A percentile compares a stretch with the other conserved stretches of the same genome.
Evolutionary conservation across 2,888 invertebrate genomes (phyloP).

Genomic region (Acrocyrtus sp.): DNA sequence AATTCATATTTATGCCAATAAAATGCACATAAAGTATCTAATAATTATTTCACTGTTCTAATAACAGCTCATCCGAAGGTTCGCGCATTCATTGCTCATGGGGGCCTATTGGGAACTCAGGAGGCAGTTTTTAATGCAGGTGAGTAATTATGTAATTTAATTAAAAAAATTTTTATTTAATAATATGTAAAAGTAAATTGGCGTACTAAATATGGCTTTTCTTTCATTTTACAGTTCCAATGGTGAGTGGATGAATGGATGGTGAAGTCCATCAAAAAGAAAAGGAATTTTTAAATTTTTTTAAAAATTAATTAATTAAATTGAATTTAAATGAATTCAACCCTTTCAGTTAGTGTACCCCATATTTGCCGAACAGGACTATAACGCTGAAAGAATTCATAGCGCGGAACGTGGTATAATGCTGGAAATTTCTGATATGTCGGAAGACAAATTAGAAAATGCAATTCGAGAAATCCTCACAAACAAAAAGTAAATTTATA

Average conservation of each 20-base stretch:
- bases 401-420: slow-evolving; percentile 37
- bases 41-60: not conserved
- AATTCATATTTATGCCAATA: no score
- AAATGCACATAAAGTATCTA: no score
- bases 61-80: slow-evolving; percentile 18
- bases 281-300: no score
- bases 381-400: slow-evolving; percentile 46
- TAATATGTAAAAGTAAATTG: no score
- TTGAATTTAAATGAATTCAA: not conserved
- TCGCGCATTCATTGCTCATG: slow-evolving; percentile 56
- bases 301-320: not conserved
- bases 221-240: no score
- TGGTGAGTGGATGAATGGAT: no score
- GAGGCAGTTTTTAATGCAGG: slow-evolving; percentile 47
- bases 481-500: slow-evolving; percentile 18
- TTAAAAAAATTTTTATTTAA: no score
- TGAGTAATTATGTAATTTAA: no score
- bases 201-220: no score
- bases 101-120: slow-evolving; percentile 50
- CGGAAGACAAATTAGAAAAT: slow-evolving; percentile 28
- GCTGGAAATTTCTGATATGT: slow-evolving; percentile 47
- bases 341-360: slow-evolving; percentile 25
- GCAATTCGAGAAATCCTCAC: slow-evolving; percentile 39
- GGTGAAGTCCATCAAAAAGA: no score
- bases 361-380: slow-evolving; percentile 56